phyloP scores from a whole-genome alignment of 2,113 vertebrate species.

The Pristiophorus japonicus region DNA sequence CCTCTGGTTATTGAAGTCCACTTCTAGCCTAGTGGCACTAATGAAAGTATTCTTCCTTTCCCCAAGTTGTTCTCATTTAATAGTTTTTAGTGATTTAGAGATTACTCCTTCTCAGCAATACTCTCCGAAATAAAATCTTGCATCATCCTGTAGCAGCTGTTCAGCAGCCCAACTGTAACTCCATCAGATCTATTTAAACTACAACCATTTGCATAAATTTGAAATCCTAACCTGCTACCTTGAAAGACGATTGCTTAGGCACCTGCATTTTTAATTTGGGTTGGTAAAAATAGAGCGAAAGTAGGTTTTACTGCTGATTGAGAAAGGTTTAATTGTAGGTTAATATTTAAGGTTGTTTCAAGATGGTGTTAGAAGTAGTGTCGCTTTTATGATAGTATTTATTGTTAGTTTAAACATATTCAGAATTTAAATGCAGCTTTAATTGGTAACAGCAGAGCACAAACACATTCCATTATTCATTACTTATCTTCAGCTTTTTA shows the following conservation, averaged over 20 bases:
- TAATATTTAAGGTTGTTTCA: not conserved
- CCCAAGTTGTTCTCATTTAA: not conserved
- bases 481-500: not conserved
- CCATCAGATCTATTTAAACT: not conserved
- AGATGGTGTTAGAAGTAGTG: too few species aligned
- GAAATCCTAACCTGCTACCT: not conserved
- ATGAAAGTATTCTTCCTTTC: not conserved
- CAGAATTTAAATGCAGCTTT: not conserved
- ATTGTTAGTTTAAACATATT: not conserved
- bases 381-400: not conserved
- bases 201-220: not conserved
- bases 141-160: not conserved
- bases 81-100: not conserved
- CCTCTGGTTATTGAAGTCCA: not conserved
- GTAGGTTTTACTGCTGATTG: too few species aligned
- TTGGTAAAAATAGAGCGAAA: not conserved
- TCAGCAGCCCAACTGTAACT: not conserved
- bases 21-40: too few species aligned
- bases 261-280: slow-evolving; percentile 3
- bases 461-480: slow-evolving; percentile 14
- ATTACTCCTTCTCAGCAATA: not conserved
- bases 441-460: not conserved
- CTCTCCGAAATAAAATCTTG: not conserved
- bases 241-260: not conserved
- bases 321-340: not conserved